Evolutionary conservation across 2,113 vertebrate genomes (phyloP), one percentile per base, ranked within the genome.

Genomic region (Pimephales promelas): DNA sequence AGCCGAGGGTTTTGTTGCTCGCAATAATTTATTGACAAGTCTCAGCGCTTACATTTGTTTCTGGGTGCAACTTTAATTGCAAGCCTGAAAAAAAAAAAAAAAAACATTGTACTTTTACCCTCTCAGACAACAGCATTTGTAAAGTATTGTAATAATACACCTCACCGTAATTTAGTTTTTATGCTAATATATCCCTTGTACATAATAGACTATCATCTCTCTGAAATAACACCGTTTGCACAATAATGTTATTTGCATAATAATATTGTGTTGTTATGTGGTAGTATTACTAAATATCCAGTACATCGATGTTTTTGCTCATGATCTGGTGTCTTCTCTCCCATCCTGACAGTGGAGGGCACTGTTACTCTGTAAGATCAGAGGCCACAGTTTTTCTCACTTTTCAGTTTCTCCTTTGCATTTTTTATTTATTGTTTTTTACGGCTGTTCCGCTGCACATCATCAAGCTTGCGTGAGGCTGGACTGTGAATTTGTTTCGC

Each of bases 341-440:
- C 14, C 72, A 31, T 76, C 3, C 74, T 90, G 90, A 93, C 93
- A 92, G 82, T 89, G 81, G 93, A 90, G 91, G 92, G 93, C 92
- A 91, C 90, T 93, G 87, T 94, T 94, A n/a, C n/a, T n/a, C n/a
- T n/a, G n/a, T n/a, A n/a, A 47, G 10, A 66, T 64, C 26, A 66
- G 5, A 49, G 10, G 59, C 18, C 26, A 34, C 22, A 1, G 14
- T 2, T 62, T 75, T 49, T 14, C 24, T 43, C 22, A 57, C 71
- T 6, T 36, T 64, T 61, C 6, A 26, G 22, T 56, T 61, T 24
- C 31, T 34, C 40, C 73, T n/a, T 45, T 68, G 31, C 64, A 68
- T 75, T n/a, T 54, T 14, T 40, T n/a, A n/a, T n/a, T 40, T 40
- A 28, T 28, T 28, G 1, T 40, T 40, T 40, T 28, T n/a, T 47